Evolutionary conservation across 2,888 invertebrate species (phyloP).

Genomic region (Drosophila picticornis): DNA sequence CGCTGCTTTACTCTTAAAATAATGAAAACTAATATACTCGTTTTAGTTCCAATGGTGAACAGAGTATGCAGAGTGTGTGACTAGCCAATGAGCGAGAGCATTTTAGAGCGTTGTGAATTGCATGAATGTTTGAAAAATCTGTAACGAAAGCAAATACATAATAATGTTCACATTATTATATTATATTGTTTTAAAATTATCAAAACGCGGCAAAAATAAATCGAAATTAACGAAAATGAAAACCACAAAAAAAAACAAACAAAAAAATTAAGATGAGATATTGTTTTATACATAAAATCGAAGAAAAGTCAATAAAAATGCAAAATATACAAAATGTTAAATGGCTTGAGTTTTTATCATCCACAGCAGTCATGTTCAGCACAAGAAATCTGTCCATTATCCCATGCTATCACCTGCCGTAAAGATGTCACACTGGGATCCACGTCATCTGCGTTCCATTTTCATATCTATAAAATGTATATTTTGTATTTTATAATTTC

Average conservation of each 20-base stretch:
- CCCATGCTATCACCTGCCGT: constrained; percentile 5
- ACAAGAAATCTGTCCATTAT: not conserved
- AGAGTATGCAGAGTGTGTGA: constrained; percentile 28
- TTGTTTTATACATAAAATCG: constrained; percentile 75
- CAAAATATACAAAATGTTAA: constrained; percentile 73
- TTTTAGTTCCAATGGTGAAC: constrained; percentile 5
- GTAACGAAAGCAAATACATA: constrained; percentile 27
- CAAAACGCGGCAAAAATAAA: constrained; percentile 30
- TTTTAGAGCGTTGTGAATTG: constrained; percentile 30
- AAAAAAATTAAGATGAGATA: constrained; percentile 55
- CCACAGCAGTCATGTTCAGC: not conserved
- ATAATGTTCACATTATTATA: constrained; percentile 35
- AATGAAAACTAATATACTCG: constrained; percentile 27
- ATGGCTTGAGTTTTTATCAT: constrained; percentile 24
- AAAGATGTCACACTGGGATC: constrained; percentile 31
- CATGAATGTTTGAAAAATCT: constrained; percentile 18
- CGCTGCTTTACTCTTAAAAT: constrained; percentile 34
- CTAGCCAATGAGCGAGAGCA: constrained; percentile 23
- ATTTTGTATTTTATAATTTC: not conserved
- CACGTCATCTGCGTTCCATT: constrained; percentile 21
- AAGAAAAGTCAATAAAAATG: constrained; percentile 73
- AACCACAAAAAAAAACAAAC: constrained; percentile 10
- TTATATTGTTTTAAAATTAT: constrained; percentile 57
- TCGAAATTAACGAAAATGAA: constrained; percentile 21
- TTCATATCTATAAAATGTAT: constrained; percentile 12